Percentiles rank a stretch among this genome's conserved stretches.
Evolutionary conservation across 2,888 invertebrate species (phyloP).

Genomic region (Lingula anatina): DNA sequence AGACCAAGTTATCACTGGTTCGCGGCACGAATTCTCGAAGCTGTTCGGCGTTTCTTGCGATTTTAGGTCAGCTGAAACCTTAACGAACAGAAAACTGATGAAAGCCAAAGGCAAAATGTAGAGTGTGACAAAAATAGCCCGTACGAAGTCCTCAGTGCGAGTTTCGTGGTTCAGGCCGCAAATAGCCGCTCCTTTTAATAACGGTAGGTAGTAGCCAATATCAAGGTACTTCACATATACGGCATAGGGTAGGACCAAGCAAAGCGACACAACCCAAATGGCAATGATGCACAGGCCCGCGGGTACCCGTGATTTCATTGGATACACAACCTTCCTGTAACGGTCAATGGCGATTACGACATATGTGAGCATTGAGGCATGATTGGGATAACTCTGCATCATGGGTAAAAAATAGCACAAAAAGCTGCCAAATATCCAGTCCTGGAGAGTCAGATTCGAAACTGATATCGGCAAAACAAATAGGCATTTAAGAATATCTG

Average conservation of each 20-base stretch:
- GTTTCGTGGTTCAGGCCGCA: conserved; percentile 38
- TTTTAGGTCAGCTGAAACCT: conserved; percentile 61
- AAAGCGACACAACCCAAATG: conserved; percentile 68
- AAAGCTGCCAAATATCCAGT: conserved; percentile 71
- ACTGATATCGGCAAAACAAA: conserved; percentile 66
- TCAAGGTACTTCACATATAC: conserved; percentile 70
- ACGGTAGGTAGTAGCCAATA: conserved; percentile 58
- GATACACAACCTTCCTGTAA: conserved; percentile 63
- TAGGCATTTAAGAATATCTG: conserved; percentile 64
- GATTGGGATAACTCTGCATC: conserved; percentile 69
- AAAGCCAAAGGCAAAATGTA: conserved; percentile 61
- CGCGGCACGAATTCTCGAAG: conserved; percentile 5
- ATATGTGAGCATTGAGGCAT: conserved; percentile 67
- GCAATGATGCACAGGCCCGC: conserved; percentile 66
- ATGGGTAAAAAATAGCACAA: conserved; percentile 69
- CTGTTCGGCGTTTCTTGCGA: conserved; percentile 16
- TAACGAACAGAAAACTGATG: conserved; percentile 63
- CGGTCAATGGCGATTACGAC: conserved; percentile 66
- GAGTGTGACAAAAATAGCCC: conserved; percentile 46
- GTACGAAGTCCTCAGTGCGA: conserved; percentile 43
- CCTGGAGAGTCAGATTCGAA: conserved; percentile 65
- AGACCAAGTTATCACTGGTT: conserved; percentile 6
- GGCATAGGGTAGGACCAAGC: conserved; percentile 68
- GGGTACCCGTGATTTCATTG: conserved; percentile 61
- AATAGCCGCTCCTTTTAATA: conserved; percentile 38